A percentile compares a stretch with the other conserved stretches of the same genome.
Conservation (phyloP, 2,888 invertebrate species). For the Mesopsocus fuscifrons region DNA sequence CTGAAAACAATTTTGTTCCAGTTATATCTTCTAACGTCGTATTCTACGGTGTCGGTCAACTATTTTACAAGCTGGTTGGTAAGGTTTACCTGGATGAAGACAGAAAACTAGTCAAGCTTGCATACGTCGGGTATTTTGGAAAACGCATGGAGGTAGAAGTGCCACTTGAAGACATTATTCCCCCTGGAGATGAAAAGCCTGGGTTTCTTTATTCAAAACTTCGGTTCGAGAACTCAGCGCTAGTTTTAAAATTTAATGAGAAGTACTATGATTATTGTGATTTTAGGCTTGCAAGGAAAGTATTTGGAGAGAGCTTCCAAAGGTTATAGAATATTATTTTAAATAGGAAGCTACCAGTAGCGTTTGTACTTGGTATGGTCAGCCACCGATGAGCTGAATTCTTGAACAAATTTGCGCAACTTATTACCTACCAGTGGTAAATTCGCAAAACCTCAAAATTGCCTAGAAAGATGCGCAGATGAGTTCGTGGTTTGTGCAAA, state of each 20-base stretch:
- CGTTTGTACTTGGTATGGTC: too few relatives aligned
- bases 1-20: background rate
- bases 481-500: too few relatives aligned
- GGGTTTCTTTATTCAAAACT: background rate
- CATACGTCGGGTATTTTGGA: background rate
- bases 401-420: too few relatives aligned
- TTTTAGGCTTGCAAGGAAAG: background rate
- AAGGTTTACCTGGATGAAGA: background rate
- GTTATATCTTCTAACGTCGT: background rate
- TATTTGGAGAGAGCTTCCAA: background rate
- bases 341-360: too few relatives aligned
- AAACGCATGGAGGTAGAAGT: background rate
- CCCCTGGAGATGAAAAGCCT: conserved; percentile 16
- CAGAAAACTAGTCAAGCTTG: background rate
- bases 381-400: too few relatives aligned
- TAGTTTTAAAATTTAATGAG: background rate
- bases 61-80: background rate
- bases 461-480: too few relatives aligned
- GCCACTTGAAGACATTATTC: background rate
- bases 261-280: background rate
- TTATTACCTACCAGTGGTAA: too few relatives aligned
- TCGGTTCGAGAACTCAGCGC: background rate
- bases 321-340: too few relatives aligned
- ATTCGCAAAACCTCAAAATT: too few relatives aligned
- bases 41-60: background rate